phyloP scores from a whole-genome alignment of 2,888 invertebrate species.

The Hyles lineata region DNA sequence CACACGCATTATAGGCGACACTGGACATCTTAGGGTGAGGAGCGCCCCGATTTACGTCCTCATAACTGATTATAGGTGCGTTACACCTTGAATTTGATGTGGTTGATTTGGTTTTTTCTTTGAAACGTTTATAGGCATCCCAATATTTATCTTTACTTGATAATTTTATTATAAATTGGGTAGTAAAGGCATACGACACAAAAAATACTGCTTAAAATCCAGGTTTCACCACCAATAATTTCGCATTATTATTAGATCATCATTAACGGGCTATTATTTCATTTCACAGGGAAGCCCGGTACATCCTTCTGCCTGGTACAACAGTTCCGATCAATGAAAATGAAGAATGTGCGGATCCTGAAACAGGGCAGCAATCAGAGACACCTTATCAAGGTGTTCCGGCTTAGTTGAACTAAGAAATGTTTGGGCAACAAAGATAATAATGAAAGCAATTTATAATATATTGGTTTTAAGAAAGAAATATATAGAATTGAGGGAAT shows the following conservation, averaged over 20 bases:
- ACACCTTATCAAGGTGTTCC: slow-evolving; percentile 63
- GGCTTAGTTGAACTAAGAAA: slow-evolving; percentile 19
- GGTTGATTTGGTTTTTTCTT: too few relatives aligned
- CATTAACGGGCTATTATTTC: slow-evolving; percentile 21
- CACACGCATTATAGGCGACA: too few relatives aligned
- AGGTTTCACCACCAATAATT: background rate
- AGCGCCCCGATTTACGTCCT: too few relatives aligned
- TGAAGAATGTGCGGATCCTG: slow-evolving; percentile 39
- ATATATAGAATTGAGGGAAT: background rate
- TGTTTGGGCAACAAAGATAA: background rate
- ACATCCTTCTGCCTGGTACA: slow-evolving; percentile 67
- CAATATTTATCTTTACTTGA: too few relatives aligned
- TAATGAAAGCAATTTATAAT: background rate
- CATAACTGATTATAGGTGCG: too few relatives aligned
- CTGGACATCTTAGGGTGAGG: too few relatives aligned
- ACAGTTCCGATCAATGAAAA: slow-evolving; percentile 48
- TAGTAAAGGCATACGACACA: too few relatives aligned
- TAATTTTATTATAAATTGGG: too few relatives aligned
- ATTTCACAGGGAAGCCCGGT: slow-evolving; percentile 63
- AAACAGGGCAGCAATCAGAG: slow-evolving; percentile 41
- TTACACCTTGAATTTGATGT: too few relatives aligned
- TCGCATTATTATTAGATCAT: background rate
- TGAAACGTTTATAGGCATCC: too few relatives aligned
- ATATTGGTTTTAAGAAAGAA: background rate
- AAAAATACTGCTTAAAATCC: background rate